Evolutionary conservation across 1,140 invertebrate genomes (phyloP), one percentile per base, ranked within the genome.

Genomic region (Drosophila malerkotliana): DNA sequence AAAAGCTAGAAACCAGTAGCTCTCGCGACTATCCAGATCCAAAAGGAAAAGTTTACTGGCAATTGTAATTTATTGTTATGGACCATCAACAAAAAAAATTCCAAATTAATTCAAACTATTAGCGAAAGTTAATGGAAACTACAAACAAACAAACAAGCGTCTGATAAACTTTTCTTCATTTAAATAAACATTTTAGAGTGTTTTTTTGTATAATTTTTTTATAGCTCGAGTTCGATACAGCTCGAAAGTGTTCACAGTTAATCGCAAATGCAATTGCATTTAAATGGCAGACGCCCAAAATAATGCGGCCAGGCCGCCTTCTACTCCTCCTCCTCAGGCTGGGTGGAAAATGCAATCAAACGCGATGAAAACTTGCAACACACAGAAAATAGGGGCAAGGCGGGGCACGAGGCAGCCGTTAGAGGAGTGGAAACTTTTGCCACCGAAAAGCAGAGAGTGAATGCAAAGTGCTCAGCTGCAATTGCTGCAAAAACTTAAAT

Each of bases 401-500:
- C 10, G 10, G 12, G 34, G 10, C 34, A 37, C n/a, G 58, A 21
- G 58, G 24, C 24, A 2, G 21, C 24, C 1, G 21, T 21, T 21
- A 21, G 21, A 28, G 26, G 1, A 28, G 21, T 24, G 14, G 39
- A 62, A 44, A 39, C 52, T n/a, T 68, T 60, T 60, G 34, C 34
- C 34, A 37, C 34, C 34, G 18, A 37, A 32, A 24, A n/a, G 28
- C 26, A 18, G 12, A 28, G 32, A 37, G 3, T 37, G 10, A 37
- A 37, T 37, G 34, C 15, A 24, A 71, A 68, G n/a, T 58, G 68
- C 34, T 72, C 54, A 51, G 67, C 67, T 81, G 66, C 69, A 78
- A 64, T 63, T 54, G 81, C 69, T 54, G 81, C 69, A 59, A 47
- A 64, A 75, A 87, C 78, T 87, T 88, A 66, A 87, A 87, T 87